phyloP scores from a whole-genome alignment of 2,797 vertebrate genomes.

The Avahi laniger region DNA sequence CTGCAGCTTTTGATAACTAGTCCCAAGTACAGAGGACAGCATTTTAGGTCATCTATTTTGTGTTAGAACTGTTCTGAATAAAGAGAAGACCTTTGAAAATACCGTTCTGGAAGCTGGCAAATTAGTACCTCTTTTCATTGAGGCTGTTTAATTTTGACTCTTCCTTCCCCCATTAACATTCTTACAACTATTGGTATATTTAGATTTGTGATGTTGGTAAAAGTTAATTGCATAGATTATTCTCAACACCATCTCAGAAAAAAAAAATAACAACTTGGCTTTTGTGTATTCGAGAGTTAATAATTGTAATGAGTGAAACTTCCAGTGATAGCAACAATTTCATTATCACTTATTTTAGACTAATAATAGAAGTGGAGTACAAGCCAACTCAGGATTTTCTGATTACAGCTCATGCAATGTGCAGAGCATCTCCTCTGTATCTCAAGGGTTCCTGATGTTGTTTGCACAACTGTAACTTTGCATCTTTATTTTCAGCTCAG shows the following conservation, averaged over 20 bases:
- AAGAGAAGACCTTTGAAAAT: slow-evolving; percentile 5
- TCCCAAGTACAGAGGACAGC: neutral
- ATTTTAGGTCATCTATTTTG: neutral
- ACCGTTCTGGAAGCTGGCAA: slow-evolving; percentile 6
- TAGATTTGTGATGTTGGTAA: slow-evolving; percentile 12
- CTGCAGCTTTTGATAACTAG: neutral
- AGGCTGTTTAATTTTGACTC: slow-evolving; percentile 2
- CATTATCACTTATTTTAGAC: slow-evolving; percentile 50
- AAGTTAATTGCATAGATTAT: slow-evolving; percentile 55
- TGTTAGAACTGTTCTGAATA: neutral
- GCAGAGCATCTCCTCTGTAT: neutral
- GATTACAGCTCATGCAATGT: neutral
- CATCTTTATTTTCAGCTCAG: neutral
- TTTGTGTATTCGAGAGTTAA: slow-evolving; percentile 56
- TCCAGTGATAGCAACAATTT: slow-evolving; percentile 42
- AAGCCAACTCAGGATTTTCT: slow-evolving; percentile 28
- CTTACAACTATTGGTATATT: neutral
- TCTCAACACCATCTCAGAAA: neutral
- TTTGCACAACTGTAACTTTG: neutral
- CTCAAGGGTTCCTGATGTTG: neutral
- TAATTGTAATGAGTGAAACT: slow-evolving; percentile 38
- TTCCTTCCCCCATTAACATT: neutral
- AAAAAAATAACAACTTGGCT: neutral
- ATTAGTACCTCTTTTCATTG: slow-evolving; percentile 13
- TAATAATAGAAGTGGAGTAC: slow-evolving; percentile 48